These are phyloP conservation scores for Calliphora vomitoria DNA, from an alignment of 2,888 invertebrate species.

Conservation along the genomic window DNA sequence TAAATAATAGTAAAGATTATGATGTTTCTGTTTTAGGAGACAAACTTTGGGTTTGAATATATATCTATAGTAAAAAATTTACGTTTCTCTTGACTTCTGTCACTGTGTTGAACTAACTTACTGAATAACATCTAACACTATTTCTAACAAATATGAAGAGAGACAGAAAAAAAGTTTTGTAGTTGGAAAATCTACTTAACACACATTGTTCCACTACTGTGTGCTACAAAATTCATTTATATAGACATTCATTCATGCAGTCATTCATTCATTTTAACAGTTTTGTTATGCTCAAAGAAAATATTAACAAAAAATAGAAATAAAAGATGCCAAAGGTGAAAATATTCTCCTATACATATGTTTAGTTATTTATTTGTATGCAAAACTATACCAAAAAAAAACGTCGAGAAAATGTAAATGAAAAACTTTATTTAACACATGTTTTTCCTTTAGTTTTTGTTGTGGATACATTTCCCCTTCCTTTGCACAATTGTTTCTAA, in stretches of 20 bases:
- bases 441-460: conserved; percentile 15
- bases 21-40: too few relatives aligned
- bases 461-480: not conserved
- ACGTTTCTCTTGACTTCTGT: not conserved
- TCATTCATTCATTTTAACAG: conserved; percentile 12
- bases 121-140: conserved; percentile 27
- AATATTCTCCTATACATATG: conserved; percentile 30
- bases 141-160: not conserved
- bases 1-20: too few relatives aligned
- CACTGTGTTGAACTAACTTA: not conserved
- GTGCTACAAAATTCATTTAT: not conserved
- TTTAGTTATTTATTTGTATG: conserved; percentile 45
- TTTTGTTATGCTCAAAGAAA: conserved; percentile 55
- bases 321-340: conserved; percentile 69
- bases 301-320: conserved; percentile 32
- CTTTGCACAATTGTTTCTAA: not conserved
- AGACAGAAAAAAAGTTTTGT: too few relatives aligned
- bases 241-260: conserved; percentile 26
- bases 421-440: conserved; percentile 56
- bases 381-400: conserved; percentile 8
- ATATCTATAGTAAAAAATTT: too few relatives aligned
- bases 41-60: too few relatives aligned
- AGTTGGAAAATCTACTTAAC: conserved; percentile 54
- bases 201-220: conserved; percentile 17
- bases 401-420: not conserved